phyloP scores from a whole-genome alignment of 1,140 invertebrate species.

The Euwallacea similis region DNA sequence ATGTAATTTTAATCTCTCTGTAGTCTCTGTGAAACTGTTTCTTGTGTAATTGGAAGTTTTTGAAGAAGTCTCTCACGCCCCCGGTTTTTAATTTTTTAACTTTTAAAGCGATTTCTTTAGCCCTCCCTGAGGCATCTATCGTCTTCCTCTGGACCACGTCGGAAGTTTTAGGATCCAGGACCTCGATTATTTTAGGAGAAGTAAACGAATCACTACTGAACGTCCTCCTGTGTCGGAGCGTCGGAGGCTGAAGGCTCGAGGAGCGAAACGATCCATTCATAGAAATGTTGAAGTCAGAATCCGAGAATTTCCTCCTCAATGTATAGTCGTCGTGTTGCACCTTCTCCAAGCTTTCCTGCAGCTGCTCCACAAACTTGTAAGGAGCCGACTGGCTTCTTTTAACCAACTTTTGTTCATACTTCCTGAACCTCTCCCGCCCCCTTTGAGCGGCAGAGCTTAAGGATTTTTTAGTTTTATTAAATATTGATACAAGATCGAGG shows the following conservation, averaged over 20 bases:
- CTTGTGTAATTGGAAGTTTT: conserved; percentile 60
- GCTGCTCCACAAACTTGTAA: conserved; percentile 56
- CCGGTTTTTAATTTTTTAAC: not conserved
- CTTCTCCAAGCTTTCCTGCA: conserved; percentile 56
- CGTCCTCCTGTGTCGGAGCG: not conserved
- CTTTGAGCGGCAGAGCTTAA: conserved; percentile 38
- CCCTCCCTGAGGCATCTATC: conserved; percentile 15
- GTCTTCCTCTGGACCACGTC: conserved; percentile 42
- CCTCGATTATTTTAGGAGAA: conserved; percentile 50
- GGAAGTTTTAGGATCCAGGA: conserved; percentile 49
- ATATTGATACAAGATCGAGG: conserved; percentile 41
- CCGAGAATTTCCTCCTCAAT: conserved; percentile 38
- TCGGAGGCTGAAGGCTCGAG: not conserved
- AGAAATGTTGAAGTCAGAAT: conserved; percentile 15
- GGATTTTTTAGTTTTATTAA: conserved; percentile 47
- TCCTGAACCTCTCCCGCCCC: conserved; percentile 42
- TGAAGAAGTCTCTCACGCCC: conserved; percentile 7
- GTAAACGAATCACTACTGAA: not conserved
- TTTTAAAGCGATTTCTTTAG: not conserved
- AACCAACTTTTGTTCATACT: conserved; percentile 44
- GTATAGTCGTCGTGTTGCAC: conserved; percentile 49
- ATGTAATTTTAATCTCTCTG: conserved; percentile 57
- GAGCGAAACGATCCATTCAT: not conserved
- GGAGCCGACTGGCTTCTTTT: conserved; percentile 57
- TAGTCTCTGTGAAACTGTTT: conserved; percentile 62